Base-by-base conservation (phyloP, 92 coral and sea anemone genomes). In the Porites divaricata region DNA sequence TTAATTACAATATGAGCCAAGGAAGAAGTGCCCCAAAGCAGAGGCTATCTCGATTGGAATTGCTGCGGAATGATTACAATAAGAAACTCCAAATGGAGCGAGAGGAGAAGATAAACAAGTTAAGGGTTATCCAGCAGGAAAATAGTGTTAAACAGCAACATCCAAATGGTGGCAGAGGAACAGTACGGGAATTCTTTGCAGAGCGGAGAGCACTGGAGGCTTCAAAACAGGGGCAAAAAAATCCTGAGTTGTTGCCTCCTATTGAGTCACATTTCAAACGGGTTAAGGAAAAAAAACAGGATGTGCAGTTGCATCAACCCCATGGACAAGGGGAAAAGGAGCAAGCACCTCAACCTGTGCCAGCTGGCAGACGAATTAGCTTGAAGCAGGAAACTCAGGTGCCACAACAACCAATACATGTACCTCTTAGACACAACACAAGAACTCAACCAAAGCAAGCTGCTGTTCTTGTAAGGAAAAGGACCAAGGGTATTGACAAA, bases 141-240 rank as follows among this genome's bases (percentile, higher is more conserved):
- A 76, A 89, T 26, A 81, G 90, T 67, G 10, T 15, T 5, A 89
- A 58, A 35, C 85, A 74, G 56, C 85, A 74, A 53, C 73, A 67
- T 70, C 9, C 12, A 10, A 69, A 53, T 14, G 66, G 63, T 20
- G 64, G 74, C 77, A 88, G 98, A 58, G 99, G 98, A 58, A 93
- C 94, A 22, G 99, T 97, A 1, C 83, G 99, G 70, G 98, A 94
- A 45, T 97, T 97, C 79, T 97, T 97, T 89, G 89, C 95, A 23
- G 98, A 95, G 76, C 89, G 99, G 58, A 85, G 97, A 75, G 98
- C 98, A 73, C 79, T 95, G 91, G 92, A 93, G 71, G 98, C 97
- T 23, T 71, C 93, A 54, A 77, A 81, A 24, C 82, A 80, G 26
- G 91, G 88, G 19, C 82, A 81, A 76, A 81, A 83, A 45, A 91